phyloP scores from a whole-genome alignment of 2,113 vertebrate genomes.

The Zosterops hypoxanthus region DNA sequence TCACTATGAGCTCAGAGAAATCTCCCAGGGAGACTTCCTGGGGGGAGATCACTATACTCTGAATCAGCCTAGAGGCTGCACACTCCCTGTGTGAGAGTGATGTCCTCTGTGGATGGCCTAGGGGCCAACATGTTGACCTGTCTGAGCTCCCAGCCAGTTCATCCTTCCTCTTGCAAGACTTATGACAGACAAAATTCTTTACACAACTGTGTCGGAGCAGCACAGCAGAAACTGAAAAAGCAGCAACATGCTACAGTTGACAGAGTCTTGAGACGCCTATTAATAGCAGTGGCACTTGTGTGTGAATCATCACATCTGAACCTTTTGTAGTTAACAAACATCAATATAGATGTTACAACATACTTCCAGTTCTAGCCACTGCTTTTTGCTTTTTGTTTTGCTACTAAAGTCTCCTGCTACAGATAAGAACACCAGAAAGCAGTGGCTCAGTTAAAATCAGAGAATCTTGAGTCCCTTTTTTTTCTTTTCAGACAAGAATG shows the following conservation, averaged over 20 bases:
- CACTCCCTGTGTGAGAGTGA: neutral
- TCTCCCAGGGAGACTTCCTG: neutral
- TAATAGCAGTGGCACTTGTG: neutral
- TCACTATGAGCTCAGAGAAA: neutral
- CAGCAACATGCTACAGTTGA: neutral
- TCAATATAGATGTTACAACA: neutral
- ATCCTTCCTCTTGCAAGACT: neutral
- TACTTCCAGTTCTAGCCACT: neutral
- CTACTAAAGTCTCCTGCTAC: neutral
- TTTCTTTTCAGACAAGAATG: neutral
- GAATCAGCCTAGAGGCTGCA: neutral
- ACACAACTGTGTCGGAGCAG: neutral
- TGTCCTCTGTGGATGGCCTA: no score
- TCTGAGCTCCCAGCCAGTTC: rapidly evolving
- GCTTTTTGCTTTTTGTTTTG: neutral
- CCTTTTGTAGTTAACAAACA: neutral
- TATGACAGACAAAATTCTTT: neutral
- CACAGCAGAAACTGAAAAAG: neutral
- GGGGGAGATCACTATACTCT: neutral
- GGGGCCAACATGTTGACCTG: neutral
- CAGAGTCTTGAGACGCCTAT: neutral
- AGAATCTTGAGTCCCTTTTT: neutral
- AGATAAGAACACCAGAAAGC: neutral
- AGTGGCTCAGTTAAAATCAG: neutral
- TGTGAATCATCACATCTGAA: neutral